Conservation (phyloP, 2,888 invertebrate genomes). For the Caprella mutica region DNA sequence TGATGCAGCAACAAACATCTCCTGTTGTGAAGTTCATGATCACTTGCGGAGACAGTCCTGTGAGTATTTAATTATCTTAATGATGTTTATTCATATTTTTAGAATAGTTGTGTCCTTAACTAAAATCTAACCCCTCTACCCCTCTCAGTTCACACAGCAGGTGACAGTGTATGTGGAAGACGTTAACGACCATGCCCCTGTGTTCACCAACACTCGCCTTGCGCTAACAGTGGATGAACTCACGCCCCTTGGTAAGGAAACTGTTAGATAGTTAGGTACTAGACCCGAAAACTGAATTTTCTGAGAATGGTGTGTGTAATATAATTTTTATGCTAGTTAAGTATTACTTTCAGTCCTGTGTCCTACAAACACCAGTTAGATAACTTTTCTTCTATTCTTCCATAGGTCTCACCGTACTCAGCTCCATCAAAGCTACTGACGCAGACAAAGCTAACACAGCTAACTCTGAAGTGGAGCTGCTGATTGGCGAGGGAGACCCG, state of each 20-base stretch:
- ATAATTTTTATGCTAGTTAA: too few relatives aligned
- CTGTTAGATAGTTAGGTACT: too few relatives aligned
- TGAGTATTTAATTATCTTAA: neutral
- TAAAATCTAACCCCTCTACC: neutral
- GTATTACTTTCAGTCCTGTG: neutral
- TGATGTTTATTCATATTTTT: neutral
- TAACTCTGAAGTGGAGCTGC: slow-evolving; percentile 27
- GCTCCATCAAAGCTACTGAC: slow-evolving; percentile 18
- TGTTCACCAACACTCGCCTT: slow-evolving; percentile 18
- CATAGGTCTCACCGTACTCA: slow-evolving; percentile 25
- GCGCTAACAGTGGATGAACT: slow-evolving; percentile 32
- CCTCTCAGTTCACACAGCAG: slow-evolving; percentile 18
- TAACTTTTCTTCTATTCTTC: too few relatives aligned
- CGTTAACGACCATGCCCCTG: slow-evolving; percentile 62
- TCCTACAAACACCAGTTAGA: neutral
- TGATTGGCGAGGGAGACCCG: slow-evolving; percentile 33
- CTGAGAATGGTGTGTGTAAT: too few relatives aligned
- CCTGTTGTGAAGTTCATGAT: slow-evolving; percentile 22
- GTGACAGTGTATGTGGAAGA: slow-evolving; percentile 81
- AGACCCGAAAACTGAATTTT: too few relatives aligned
- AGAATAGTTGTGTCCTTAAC: neutral
- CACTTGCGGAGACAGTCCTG: slow-evolving; percentile 20
- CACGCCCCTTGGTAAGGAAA: slow-evolving; percentile 27
- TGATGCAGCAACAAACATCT: slow-evolving; percentile 1
- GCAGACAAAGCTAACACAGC: slow-evolving; percentile 32